phyloP scores from a whole-genome alignment of 2,888 invertebrate species.

The Apeira syringaria region DNA sequence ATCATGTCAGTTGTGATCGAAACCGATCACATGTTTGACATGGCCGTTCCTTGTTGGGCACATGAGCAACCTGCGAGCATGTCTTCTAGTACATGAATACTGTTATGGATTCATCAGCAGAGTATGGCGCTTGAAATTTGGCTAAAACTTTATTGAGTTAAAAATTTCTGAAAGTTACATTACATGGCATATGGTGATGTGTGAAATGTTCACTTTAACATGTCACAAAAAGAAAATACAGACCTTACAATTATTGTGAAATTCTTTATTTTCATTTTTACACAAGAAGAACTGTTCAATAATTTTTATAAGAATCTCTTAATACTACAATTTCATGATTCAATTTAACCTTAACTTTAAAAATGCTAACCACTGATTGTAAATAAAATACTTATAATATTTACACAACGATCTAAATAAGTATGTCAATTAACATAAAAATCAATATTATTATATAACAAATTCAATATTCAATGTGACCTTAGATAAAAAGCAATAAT shows the following conservation, averaged over 20 bases:
- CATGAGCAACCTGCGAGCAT: too few species aligned
- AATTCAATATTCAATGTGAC: slow-evolving; percentile 49
- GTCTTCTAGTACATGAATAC: too few species aligned
- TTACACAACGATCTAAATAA: slow-evolving; percentile 74
- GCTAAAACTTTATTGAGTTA: too few species aligned
- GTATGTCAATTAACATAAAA: slow-evolving; percentile 64
- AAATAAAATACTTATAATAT: slow-evolving; percentile 69
- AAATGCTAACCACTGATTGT: slow-evolving; percentile 59
- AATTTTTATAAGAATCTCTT: slow-evolving; percentile 62
- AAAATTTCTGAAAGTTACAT: too few species aligned
- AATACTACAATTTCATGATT: slow-evolving; percentile 54
- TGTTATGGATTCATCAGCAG: too few species aligned
- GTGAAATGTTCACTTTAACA: too few species aligned
- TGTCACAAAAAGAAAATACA: too few species aligned
- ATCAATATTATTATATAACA: slow-evolving; percentile 67
- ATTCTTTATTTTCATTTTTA: slow-evolving; percentile 73
- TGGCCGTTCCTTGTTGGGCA: too few species aligned
- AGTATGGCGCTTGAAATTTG: too few species aligned
- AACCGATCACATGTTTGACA: too few species aligned
- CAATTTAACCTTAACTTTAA: slow-evolving; percentile 41
- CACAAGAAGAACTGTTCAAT: slow-evolving; percentile 69
- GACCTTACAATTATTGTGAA: slow-evolving; percentile 43
- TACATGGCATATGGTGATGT: too few species aligned
- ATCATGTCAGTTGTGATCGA: too few species aligned
- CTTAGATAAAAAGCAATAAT: slow-evolving; percentile 43